Base-by-base conservation (phyloP, 1,140 invertebrate species). In the Drosophila equinoxialis region DNA sequence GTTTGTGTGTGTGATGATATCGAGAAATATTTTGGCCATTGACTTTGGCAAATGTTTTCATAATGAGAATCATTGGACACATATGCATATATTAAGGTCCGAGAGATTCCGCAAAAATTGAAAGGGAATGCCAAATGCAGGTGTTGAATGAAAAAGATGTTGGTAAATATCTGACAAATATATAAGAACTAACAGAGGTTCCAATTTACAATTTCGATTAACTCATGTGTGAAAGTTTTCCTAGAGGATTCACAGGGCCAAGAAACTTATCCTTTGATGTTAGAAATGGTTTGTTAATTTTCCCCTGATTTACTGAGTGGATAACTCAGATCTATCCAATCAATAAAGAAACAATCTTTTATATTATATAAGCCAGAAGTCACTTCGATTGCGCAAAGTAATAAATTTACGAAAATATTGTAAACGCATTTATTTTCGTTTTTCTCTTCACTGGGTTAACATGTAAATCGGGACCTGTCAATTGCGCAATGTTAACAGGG, bases 381-480 rank as follows among this genome's bases (percentile, higher is more conserved):
- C 54, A 33, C 13, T 57, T 57, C 11, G 26, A 57, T 57, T 58
- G 33, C 57, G 30, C 37, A 59, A 59, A 37, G 55, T 35, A 14
- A 58, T 58, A 14, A 57, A 35, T 58, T 58, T 17, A 55, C 7
- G 10, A 39, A 39, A 39, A 39, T 37, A 11, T 59, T 59, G 33
- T 39, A 11, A 51, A 51, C 1, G 7, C 17, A 10, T 57, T 13
- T 57, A 33, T 6, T 33, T 57, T 30, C 30, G 6, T 13, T 57
- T 58, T 59, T 11, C 30, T 14, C 14, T 59, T 59, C 11, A 37
- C 8, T 26, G 57, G 57, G 6, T 59, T 37, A 59, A 59, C 57
- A 59, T 59, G 33, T 59, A 59, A 59, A 59, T 59, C 57, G 57
- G 57, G 57, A 59, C 57, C 57, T 59, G 57, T 37, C 57, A 59